Conservation (phyloP, 2,113 vertebrate genomes). For the Rhinoptilus africanus region DNA sequence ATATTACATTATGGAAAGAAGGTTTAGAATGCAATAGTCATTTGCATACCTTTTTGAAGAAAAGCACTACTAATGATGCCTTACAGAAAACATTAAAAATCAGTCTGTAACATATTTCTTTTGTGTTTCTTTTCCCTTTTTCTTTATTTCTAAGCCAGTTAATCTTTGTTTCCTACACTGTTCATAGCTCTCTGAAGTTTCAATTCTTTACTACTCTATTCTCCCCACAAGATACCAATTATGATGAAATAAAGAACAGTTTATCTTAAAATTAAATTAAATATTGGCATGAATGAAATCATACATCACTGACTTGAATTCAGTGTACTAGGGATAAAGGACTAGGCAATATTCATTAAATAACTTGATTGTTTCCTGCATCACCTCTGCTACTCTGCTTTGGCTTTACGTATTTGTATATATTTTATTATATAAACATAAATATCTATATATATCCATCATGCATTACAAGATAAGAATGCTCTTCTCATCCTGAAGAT, state of each 20-base stretch:
- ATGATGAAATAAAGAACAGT: neutral
- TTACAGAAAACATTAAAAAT: neutral
- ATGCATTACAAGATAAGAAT: neutral
- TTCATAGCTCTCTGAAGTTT: neutral
- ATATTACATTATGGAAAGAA: neutral
- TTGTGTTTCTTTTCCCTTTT: neutral
- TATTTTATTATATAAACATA: neutral
- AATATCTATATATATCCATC: neutral
- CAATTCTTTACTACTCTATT: neutral
- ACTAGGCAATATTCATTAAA: neutral
- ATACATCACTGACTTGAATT: neutral
- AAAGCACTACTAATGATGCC: neutral
- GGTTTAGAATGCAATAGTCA: neutral
- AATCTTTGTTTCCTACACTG: neutral
- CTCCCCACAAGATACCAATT: neutral
- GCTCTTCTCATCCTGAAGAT: neutral
- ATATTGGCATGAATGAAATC: neutral
- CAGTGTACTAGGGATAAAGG: neutral
- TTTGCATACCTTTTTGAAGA: neutral
- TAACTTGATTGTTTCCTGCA: neutral
- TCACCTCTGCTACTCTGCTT: neutral
- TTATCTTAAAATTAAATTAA: conserved; percentile 11
- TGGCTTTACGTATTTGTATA: neutral
- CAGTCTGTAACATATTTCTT: neutral
- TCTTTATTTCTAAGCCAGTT: neutral